Conservation (phyloP, 1,140 invertebrate genomes). For the Pseudomyrmex gracilis region DNA sequence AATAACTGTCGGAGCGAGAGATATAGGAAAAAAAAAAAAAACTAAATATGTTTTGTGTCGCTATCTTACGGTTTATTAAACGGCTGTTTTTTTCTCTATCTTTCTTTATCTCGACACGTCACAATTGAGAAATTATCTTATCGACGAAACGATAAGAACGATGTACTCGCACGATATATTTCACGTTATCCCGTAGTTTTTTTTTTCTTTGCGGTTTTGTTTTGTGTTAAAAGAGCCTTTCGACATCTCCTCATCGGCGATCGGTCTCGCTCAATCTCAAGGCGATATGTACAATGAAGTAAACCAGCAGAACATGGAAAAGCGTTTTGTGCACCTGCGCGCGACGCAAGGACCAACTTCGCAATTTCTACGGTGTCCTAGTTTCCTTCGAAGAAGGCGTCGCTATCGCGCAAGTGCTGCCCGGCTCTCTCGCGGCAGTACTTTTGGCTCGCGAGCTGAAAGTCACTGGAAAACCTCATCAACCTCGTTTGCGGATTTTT, state of each 20-base stretch:
- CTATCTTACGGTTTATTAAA: not conserved
- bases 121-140: not conserved
- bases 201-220: not conserved
- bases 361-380: constrained; percentile 71
- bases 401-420: constrained; percentile 16
- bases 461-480: constrained; percentile 60
- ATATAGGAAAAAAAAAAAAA: not conserved
- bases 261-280: constrained; percentile 5
- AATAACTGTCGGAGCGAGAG: not conserved
- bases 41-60: not conserved
- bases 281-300: constrained; percentile 34
- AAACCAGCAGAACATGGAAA: constrained; percentile 55
- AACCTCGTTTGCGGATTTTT: constrained; percentile 60
- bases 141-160: not conserved
- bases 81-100: not conserved
- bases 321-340: constrained; percentile 68
- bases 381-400: constrained; percentile 44
- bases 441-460: constrained; percentile 49
- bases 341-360: constrained; percentile 53
- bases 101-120: not conserved
- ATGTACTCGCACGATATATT: no score
- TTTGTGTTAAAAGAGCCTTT: not conserved
- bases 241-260: not conserved
- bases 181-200: not conserved
- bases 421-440: not conserved